These are phyloP conservation scores for Halocaridina rubra DNA, from an alignment of 2,888 invertebrate genomes.

Conservation along the genomic window DNA sequence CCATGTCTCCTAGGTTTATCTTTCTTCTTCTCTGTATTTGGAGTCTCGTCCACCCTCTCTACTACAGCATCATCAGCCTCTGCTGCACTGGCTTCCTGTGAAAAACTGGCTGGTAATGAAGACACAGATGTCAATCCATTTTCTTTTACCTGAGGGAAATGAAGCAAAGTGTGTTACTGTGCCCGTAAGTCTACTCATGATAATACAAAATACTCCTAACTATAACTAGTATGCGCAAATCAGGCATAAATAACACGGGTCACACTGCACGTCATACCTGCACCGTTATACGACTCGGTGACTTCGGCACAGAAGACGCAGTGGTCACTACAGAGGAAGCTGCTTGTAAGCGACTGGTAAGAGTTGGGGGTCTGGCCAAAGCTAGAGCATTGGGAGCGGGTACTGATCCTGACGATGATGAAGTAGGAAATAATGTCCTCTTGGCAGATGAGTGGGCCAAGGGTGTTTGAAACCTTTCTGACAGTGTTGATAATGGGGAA, in stretches of 20 bases:
- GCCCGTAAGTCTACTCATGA: no score
- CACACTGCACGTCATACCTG: slow-evolving; percentile 6
- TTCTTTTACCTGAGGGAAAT: slow-evolving; percentile 32
- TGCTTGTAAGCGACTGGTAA: slow-evolving; percentile 13
- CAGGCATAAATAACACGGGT: not conserved
- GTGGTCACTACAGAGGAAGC: slow-evolving; percentile 21
- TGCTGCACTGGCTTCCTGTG: slow-evolving; percentile 12
- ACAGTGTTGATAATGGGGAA: slow-evolving; percentile 65
- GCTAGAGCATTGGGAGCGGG: slow-evolving; percentile 26
- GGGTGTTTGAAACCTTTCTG: slow-evolving; percentile 77
- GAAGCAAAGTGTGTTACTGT: no score
- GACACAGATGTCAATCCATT: slow-evolving; percentile 44
- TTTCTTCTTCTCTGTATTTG: slow-evolving; percentile 62
- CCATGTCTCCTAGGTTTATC: slow-evolving; percentile 74
- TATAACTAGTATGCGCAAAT: not conserved
- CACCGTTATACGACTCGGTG: slow-evolving; percentile 33
- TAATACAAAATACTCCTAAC: no score
- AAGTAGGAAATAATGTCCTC: slow-evolving; percentile 67
- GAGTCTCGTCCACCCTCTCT: slow-evolving; percentile 16
- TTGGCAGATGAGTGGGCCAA: slow-evolving; percentile 72
- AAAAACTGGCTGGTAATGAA: slow-evolving; percentile 20
- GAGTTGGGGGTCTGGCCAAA: slow-evolving; percentile 15
- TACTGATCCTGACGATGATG: slow-evolving; percentile 18
- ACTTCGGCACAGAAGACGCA: slow-evolving; percentile 14
- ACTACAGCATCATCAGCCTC: not conserved